Evolutionary conservation across 2,113 vertebrate genomes (phyloP), one percentile per base, ranked within the genome.

Genomic region (Cheirogaleus medius): DNA sequence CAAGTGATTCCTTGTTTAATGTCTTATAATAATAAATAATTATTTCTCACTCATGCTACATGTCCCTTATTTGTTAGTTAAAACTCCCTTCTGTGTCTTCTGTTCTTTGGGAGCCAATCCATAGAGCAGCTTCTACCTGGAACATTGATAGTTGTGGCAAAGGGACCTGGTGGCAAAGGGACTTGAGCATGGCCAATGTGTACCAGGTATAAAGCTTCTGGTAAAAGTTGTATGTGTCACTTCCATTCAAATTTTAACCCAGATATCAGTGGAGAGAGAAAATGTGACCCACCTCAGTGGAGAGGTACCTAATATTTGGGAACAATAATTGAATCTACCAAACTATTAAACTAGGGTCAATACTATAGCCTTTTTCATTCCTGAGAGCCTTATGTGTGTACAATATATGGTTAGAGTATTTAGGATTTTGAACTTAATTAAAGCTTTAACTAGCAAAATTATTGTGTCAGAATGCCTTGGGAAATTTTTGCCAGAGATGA

Each of bases 341-440:
- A 80, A 60, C 14, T 27, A 52, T 54, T 64, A 32, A 83, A 34
- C 0, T 14, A 87, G 14, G 7, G 76, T 81, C 76, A 63, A 21
- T 64, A 37, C 5, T n/a, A 8, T 1, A 73, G 10, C 8, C 9
- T 32, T 49, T 90, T 49, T 92, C 87, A 64, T 71, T 81, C 23
- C 82, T 64, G 78, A 89, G 15, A 76, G 1, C 3, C 5, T 76
- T 8, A 34, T 68, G 17, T 52, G 0, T 68, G 4, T 92, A 49
- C 20, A 73, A 34, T 78, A n/a, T 39, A 37, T 54, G 13, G 5
- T 58, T 47, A 63, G 25, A 87, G 27, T 25, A 27, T 86, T 92
- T 74, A 92, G 9, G 68, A 76, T 81, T 54, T 93, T 85, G 34
- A 96, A 56, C 32, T 86, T 74, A 78, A 39, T 32, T 91, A 74